Evolutionary conservation across 2,113 vertebrate genomes (phyloP).

Genomic region (Corythornis madagascariensis): DNA sequence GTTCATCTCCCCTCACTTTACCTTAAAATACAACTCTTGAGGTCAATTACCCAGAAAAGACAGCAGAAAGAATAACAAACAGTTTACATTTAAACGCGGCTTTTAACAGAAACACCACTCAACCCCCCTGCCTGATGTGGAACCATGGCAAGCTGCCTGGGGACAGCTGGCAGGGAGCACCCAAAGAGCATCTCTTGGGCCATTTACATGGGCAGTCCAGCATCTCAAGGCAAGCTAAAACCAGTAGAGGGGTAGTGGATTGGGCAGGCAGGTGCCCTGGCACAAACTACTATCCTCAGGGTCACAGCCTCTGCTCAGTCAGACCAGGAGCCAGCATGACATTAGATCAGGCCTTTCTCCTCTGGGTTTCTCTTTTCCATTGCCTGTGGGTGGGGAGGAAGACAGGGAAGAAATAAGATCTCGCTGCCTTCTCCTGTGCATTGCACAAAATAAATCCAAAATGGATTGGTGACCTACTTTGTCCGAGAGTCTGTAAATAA

Average conservation of each 20-base stretch:
- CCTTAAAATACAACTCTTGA: neutral
- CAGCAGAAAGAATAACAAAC: neutral
- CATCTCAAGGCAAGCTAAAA: neutral
- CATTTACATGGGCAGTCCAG: neutral
- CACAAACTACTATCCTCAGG: neutral
- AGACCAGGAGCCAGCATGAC: accelerated
- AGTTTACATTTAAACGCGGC: neutral
- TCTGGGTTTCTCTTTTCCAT: accelerated
- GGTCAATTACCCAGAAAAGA: neutral
- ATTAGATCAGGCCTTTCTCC: neutral
- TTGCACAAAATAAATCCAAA: neutral
- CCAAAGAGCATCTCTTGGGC: neutral
- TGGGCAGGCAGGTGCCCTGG: neutral
- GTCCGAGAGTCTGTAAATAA: neutral
- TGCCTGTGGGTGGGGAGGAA: neutral
- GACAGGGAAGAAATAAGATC: neutral
- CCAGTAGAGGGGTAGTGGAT: accelerated
- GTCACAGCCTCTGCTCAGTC: neutral
- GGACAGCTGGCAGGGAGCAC: neutral
- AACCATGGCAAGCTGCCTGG: accelerated
- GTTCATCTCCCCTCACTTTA: neutral
- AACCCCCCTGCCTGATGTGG: neutral
- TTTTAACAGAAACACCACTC: accelerated
- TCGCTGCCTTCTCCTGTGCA: neutral
- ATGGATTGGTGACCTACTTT: neutral